Base-by-base conservation (phyloP, 2,888 invertebrate genomes). In the Danaus chrysippus region DNA sequence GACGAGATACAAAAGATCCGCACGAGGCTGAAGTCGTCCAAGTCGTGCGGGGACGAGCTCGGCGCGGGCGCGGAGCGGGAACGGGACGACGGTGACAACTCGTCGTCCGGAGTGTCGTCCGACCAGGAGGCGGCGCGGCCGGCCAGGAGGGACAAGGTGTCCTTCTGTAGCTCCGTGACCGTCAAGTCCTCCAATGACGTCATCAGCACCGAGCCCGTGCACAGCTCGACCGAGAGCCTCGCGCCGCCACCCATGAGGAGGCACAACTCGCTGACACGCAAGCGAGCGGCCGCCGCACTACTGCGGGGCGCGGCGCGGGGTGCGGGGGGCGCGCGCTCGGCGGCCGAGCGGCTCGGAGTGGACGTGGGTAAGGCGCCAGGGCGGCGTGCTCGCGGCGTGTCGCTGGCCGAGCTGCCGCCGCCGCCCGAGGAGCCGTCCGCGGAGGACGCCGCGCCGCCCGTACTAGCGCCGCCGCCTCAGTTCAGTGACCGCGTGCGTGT, bases 1-100 rank as follows among this genome's bases (percentile, higher is more conserved):
- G 96, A 97, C 82, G 97, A 97, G 86, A 96, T 97, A 61, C 96
- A 96, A 81, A 96, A 96, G 83, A 96, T 96, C 68, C 92, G 96
- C 70, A 95, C 95, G 41, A 94, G 96, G 74, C 91, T 97, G 64
- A 96, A 96, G 81, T 95, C 96, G 62, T 96, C 96, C 9, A 96
- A 96, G 81, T 96, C 96, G 11, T 96, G 95, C 83, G 97, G 97
- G 44, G 96, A 96, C 85, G 96, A 96, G 77, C 93, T 97, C 71
- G 88, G 90, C 65, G 73, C 70, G n/a, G 82, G 70, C 55, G 90
- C 88, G 65, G 73, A 70, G n/a, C 82, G 70, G 55, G 91, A 88
- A 65, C 84, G 92, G 9, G 96, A 96, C 87, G 96, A 96, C 84
- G 96, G 95, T 56, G 97, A 97, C 84, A 96, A 96, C 85, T 96